Conservation (phyloP, 2,888 invertebrate genomes). For the Drosophila nigritarsus region DNA sequence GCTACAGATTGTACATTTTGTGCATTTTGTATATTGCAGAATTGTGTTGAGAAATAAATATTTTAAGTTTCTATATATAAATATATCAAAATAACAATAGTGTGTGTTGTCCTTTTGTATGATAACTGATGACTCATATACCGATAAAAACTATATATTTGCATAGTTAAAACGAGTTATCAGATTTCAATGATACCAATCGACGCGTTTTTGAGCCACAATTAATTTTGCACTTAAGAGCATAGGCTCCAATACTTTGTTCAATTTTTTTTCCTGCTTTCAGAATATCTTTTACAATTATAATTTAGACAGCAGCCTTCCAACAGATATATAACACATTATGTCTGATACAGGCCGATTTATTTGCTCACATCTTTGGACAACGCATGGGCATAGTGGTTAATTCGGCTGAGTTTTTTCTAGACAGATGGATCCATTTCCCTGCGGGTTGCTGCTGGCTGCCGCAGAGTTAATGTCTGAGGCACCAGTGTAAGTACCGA, state of each 20-base stretch:
- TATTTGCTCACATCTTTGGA: conserved; percentile 25
- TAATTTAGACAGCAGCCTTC: not conserved
- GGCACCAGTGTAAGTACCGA: conserved; percentile 3
- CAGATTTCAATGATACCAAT: not conserved
- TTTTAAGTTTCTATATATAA: conserved; percentile 33
- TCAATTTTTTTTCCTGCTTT: not conserved
- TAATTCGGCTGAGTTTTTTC: not conserved
- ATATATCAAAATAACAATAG: conserved; percentile 20
- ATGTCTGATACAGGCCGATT: not conserved
- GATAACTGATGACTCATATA: not conserved
- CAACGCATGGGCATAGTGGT: not conserved
- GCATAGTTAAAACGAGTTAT: not conserved
- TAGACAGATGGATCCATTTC: too few relatives aligned
- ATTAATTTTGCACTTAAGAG: not conserved
- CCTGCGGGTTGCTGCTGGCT: not conserved
- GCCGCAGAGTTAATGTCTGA: not conserved
- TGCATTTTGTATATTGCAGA: conserved; percentile 58
- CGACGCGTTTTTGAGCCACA: not conserved
- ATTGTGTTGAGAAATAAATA: conserved; percentile 65
- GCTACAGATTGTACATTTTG: conserved; percentile 39
- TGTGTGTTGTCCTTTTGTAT: not conserved
- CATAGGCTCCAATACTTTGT: not conserved
- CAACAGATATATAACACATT: not conserved
- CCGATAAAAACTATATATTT: not conserved
- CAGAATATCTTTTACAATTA: not conserved